Conservation (phyloP, 2,888 invertebrate species). For the Polymixis lichenea region DNA sequence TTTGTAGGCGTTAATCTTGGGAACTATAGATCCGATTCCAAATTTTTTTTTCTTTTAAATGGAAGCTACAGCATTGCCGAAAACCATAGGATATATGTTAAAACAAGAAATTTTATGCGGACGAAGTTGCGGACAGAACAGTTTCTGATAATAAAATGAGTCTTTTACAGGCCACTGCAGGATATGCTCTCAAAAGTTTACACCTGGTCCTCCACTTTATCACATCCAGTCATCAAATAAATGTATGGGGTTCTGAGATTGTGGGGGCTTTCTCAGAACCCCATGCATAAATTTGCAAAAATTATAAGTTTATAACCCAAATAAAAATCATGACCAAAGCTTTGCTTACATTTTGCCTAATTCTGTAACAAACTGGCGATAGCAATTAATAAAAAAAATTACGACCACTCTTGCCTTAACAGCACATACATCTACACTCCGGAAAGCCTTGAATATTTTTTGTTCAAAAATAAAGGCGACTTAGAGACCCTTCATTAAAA, state of each 20-base stretch:
- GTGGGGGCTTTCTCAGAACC: not conserved
- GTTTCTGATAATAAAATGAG: no score
- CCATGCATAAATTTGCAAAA: conserved; percentile 3
- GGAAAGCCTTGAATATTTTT: conserved; percentile 59
- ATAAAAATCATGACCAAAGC: conserved; percentile 27
- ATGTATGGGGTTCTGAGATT: no score
- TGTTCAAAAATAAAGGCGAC: conserved; percentile 60
- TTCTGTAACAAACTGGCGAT: conserved; percentile 44
- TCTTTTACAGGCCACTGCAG: no score
- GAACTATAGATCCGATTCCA: no score
- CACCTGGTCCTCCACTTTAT: no score
- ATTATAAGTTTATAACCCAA: not conserved
- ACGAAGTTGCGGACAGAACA: no score
- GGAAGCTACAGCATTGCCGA: no score
- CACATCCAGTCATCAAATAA: not conserved
- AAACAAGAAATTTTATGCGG: no score
- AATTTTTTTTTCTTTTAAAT: no score
- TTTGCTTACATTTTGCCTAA: conserved; percentile 43
- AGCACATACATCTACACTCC: conserved; percentile 49
- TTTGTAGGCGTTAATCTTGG: no score
- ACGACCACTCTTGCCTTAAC: conserved; percentile 41
- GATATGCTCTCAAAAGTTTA: no score
- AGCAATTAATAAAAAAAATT: conserved; percentile 57
- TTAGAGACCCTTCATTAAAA: conserved; percentile 82
- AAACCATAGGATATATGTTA: no score